phyloP scores from a whole-genome alignment of 2,797 vertebrate genomes.

The Melanotaenia pygmaea region DNA sequence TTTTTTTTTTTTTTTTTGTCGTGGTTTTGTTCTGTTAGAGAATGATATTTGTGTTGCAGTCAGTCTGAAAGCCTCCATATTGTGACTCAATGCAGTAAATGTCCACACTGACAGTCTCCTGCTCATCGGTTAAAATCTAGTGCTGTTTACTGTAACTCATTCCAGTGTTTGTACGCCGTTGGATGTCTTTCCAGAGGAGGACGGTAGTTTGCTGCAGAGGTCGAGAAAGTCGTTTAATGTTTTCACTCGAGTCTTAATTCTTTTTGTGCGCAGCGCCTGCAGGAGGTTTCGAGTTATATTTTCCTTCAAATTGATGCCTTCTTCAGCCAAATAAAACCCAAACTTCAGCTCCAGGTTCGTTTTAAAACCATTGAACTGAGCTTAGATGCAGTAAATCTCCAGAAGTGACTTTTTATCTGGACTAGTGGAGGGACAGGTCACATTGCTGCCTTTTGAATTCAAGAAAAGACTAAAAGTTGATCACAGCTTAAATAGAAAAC shows the following conservation, averaged over 20 bases:
- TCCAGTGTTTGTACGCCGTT: constrained; percentile 56
- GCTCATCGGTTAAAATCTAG: constrained; percentile 67
- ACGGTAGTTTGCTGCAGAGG: constrained; percentile 46
- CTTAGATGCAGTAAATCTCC: background rate
- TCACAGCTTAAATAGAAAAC: too few relatives aligned
- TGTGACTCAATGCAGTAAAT: constrained; percentile 67
- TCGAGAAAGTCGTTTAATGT: constrained; percentile 39
- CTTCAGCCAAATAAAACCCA: background rate
- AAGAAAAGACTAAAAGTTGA: too few relatives aligned
- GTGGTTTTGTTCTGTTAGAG: constrained; percentile 21
- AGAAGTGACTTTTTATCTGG: too few relatives aligned
- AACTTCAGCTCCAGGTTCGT: background rate
- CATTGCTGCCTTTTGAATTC: too few relatives aligned
- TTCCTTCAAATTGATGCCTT: background rate
- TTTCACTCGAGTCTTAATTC: constrained; percentile 35
- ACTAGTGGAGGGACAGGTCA: too few relatives aligned
- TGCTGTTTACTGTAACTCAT: constrained; percentile 79
- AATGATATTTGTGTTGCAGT: constrained; percentile 36
- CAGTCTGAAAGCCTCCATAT: constrained; percentile 46
- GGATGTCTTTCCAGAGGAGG: constrained; percentile 44
- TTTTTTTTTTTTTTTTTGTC: constrained; percentile 19
- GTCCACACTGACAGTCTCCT: constrained; percentile 29
- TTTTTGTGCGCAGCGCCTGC: constrained; percentile 19
- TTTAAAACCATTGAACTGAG: background rate
- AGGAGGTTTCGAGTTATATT: background rate